A percentile compares a stretch with the other conserved stretches of the same genome.
phyloP scores from a whole-genome alignment of 2,113 vertebrate species.

The Rhinoderma darwinii region DNA sequence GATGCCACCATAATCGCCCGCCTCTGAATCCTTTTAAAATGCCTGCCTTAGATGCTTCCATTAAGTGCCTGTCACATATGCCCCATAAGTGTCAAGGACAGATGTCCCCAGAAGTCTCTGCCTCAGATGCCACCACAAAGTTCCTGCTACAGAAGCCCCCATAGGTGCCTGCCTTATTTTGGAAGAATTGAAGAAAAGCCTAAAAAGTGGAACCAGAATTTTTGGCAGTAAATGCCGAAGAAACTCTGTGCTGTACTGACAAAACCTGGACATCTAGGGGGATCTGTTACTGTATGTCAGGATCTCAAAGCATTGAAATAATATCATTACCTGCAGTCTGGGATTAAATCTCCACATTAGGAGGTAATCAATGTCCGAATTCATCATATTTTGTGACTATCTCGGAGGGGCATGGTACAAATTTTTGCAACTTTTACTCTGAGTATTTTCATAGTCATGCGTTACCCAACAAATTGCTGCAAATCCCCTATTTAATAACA shows the following conservation, averaged over 20 bases:
- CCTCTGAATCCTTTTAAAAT: too few relatives aligned
- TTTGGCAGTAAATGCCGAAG: background rate
- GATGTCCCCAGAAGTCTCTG: too few relatives aligned
- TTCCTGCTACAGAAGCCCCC: too few relatives aligned
- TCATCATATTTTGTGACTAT: too few relatives aligned
- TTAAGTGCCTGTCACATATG: background rate
- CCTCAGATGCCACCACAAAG: too few relatives aligned
- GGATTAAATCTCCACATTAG: background rate
- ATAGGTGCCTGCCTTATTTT: background rate
- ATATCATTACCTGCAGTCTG: background rate
- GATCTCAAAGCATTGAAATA: background rate
- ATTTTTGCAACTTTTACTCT: background rate
- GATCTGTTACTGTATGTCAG: too few relatives aligned
- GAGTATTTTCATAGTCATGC: background rate
- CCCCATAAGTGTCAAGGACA: too few relatives aligned
- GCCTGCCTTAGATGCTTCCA: background rate
- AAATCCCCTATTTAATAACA: conserved; percentile 45
- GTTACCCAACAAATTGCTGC: conserved; percentile 32
- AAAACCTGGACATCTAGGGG: too few relatives aligned
- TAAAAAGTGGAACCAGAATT: background rate
- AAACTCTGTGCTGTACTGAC: too few relatives aligned
- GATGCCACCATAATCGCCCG: background rate
- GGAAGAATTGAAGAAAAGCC: background rate
- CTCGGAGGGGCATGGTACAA: background rate
- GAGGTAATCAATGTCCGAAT: background rate